Conservation (phyloP, 37 sponge, comb jelly and placozoan species). For the Beroe ovata region DNA sequence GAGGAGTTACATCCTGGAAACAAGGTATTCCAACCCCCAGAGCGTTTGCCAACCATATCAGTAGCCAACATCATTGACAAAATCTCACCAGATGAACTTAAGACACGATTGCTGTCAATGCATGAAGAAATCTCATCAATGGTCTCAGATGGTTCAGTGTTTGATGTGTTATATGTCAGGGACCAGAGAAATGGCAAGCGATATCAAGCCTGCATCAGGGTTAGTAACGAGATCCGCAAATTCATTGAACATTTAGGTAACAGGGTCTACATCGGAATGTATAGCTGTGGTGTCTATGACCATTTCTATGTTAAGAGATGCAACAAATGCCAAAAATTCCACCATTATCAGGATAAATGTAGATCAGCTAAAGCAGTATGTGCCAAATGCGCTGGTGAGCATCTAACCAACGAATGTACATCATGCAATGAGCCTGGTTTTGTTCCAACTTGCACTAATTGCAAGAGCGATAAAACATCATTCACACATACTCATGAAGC, state of each 20-base stretch:
- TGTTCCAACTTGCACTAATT: neutral
- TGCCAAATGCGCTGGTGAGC: neutral
- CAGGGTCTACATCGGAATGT: no score
- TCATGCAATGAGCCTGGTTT: neutral
- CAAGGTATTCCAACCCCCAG: no score
- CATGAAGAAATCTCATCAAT: neutral
- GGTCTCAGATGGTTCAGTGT: neutral
- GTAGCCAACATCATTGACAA: no score
- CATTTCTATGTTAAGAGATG: no score
- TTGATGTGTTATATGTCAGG: neutral
- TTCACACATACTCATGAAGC: neutral
- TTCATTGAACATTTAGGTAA: neutral
- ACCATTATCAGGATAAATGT: neutral
- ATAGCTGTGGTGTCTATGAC: no score
- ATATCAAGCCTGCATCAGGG: neutral
- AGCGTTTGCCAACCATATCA: neutral
- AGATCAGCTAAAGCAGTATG: neutral
- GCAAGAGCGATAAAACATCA: neutral
- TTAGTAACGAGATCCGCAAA: neutral
- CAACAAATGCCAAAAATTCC: neutral
- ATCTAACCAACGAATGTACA: neutral
- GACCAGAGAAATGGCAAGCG: neutral
- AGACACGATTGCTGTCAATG: neutral
- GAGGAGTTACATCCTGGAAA: no score
- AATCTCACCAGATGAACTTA: neutral